Base-by-base conservation (phyloP, 2,797 vertebrate species). In the Semotilus atromaculatus region DNA sequence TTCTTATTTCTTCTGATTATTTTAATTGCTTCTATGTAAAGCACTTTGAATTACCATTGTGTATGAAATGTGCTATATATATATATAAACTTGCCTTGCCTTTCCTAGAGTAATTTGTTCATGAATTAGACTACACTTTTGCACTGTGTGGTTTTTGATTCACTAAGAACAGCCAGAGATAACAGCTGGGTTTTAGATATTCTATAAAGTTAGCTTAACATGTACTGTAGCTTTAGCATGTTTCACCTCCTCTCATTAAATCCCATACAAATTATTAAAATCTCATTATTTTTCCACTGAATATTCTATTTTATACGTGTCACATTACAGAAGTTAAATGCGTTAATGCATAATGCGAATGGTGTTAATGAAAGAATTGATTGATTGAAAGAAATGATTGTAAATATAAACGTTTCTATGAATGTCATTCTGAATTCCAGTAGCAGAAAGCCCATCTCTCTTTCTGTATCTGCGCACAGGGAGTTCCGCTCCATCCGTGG, bases 341-440 rank as follows among this genome's bases (percentile, higher is more conserved):
- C 1, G 18, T 26, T 7, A 2, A n/a, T n/a, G n/a, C n/a, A n/a
- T n/a, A n/a, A n/a, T n/a, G n/a, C 1, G 1, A 45, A 45, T 34
- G 26, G 26, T 60, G 38, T 60, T 60, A 8, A 6, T 31, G 55
- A 82, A 38, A 62, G 19, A 62, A n/a, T 72, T 36, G 19, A 51
- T 53, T 55, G 72, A n/a, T n/a, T 31, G 55, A 82, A 38, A 62
- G 19, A 62, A n/a, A 60, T 36, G 19, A 51, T 53, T 55, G 72
- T 55, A 55, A 55, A 55, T 5, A 73, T 29, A 58, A 38, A 38
- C 5, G 16, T 16, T 21, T 72, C 53, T 23, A 9, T 1, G 4
- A 60, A 45, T 62, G 53, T 62, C 70, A n/a, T 74, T 82, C 70
- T 40, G 55, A 13, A 77, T 77, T 62, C 75, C 23, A 64, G 55